Evolutionary conservation across 2,888 invertebrate species (phyloP).

Genomic region (Diplolepis rosae): DNA sequence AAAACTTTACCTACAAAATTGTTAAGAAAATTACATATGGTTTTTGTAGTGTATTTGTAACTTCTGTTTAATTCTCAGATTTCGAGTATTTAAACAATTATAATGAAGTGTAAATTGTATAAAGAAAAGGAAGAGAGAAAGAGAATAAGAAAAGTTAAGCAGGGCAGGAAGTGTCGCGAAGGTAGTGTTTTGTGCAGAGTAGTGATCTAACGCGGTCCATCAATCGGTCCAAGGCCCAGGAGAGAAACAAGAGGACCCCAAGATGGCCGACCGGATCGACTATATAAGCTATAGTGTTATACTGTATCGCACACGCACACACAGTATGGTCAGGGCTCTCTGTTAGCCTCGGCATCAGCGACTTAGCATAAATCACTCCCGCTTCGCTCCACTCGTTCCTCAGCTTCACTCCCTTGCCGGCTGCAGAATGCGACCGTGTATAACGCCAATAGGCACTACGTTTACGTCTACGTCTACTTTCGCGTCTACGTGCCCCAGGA

Average conservation of each 20-base stretch:
- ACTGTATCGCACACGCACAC: constrained; percentile 43
- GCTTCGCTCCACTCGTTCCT: constrained; percentile 56
- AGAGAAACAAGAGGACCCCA: constrained; percentile 55
- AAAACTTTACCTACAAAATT: no score
- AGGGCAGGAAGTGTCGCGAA: constrained; percentile 11
- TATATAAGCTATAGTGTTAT: constrained; percentile 1
- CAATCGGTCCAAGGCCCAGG: constrained; percentile 53
- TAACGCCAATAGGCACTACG: constrained; percentile 44
- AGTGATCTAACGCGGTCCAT: constrained; percentile 47
- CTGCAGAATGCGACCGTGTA: constrained; percentile 53
- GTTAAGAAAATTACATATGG: background rate
- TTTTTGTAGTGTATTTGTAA: background rate
- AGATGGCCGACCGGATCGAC: constrained; percentile 61
- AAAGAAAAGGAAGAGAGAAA: no score
- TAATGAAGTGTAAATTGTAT: background rate
- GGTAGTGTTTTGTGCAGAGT: constrained; percentile 13
- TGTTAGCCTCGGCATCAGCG: constrained; percentile 64
- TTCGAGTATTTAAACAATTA: background rate
- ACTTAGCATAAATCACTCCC: constrained; percentile 73
- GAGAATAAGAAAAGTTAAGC: background rate
- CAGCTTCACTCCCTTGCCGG: constrained; percentile 42
- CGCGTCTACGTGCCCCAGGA: constrained; percentile 40
- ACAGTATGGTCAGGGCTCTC: constrained; percentile 60
- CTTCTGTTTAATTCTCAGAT: background rate
- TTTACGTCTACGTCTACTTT: constrained; percentile 31